Evolutionary conservation across 2,113 vertebrate species (phyloP).

Genomic region (Dromas ardeola): DNA sequence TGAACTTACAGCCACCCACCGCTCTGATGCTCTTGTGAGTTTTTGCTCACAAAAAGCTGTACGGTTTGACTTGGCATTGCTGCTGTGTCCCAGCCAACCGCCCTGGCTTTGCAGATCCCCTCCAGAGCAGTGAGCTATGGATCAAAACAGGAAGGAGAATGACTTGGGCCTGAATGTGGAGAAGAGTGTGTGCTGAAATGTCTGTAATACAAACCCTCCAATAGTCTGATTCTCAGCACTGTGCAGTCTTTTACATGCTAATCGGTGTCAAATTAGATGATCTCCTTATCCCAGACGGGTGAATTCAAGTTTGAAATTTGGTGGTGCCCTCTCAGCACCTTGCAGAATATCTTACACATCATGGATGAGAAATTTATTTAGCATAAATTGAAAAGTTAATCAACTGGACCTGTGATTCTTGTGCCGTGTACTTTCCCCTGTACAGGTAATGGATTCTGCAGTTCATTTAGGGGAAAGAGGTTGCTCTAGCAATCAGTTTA

Average conservation of each 20-base stretch:
- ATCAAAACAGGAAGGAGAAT: background rate
- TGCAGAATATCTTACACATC: background rate
- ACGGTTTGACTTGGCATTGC: accelerated
- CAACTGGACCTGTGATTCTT: background rate
- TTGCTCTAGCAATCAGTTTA: background rate
- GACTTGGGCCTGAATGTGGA: background rate
- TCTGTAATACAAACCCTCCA: background rate
- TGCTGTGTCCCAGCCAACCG: background rate
- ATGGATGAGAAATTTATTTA: background rate
- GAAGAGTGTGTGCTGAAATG: background rate
- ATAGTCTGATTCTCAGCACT: background rate
- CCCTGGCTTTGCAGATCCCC: background rate
- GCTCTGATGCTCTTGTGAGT: background rate
- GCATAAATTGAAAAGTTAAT: background rate
- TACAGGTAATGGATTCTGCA: background rate
- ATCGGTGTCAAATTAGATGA: background rate
- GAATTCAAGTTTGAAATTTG: background rate
- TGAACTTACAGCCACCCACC: background rate
- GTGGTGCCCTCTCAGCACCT: background rate
- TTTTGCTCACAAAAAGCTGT: background rate
- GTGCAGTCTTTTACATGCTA: background rate
- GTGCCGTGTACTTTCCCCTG: background rate
- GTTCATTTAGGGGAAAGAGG: background rate
- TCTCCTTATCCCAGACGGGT: background rate
- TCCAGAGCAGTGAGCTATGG: background rate